These are phyloP conservation scores for Calliphora vomitoria DNA, from an alignment of 2,888 invertebrate species.

Conservation along the genomic window DNA sequence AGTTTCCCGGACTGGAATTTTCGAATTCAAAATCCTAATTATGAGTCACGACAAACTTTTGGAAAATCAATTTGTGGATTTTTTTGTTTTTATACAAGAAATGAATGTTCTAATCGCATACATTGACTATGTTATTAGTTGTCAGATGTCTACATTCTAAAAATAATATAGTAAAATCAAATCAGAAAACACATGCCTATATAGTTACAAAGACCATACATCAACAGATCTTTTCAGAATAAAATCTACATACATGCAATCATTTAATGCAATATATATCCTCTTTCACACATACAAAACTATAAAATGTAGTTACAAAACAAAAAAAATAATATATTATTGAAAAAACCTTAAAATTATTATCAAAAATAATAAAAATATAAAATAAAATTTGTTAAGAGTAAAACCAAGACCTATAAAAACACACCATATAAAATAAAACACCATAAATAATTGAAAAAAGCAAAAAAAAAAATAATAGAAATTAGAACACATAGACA, in stretches of 20 bases:
- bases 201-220: not conserved
- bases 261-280: slow-evolving; percentile 31
- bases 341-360: slow-evolving; percentile 48
- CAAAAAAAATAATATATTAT: slow-evolving; percentile 20
- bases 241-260: slow-evolving; percentile 3
- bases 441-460: slow-evolving; percentile 72
- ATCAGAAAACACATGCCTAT: slow-evolving; percentile 10
- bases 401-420: slow-evolving; percentile 48
- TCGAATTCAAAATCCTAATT: no score
- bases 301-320: slow-evolving; percentile 35
- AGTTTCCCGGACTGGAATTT: no score
- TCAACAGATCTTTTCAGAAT: not conserved
- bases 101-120: no score
- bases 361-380: slow-evolving; percentile 54
- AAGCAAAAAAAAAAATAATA: slow-evolving; percentile 71
- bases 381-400: slow-evolving; percentile 53
- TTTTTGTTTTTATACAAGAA: no score
- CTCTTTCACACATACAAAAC: slow-evolving; percentile 35
- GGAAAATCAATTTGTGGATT: not conserved
- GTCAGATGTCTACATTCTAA: not conserved
- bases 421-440: slow-evolving; percentile 21
- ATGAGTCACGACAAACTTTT: not conserved
- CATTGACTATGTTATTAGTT: no score
- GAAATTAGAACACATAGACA: slow-evolving; percentile 25
- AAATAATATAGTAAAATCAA: no score